Conservation (phyloP, 2,797 vertebrate genomes). For the Rhincodon typus region DNA sequence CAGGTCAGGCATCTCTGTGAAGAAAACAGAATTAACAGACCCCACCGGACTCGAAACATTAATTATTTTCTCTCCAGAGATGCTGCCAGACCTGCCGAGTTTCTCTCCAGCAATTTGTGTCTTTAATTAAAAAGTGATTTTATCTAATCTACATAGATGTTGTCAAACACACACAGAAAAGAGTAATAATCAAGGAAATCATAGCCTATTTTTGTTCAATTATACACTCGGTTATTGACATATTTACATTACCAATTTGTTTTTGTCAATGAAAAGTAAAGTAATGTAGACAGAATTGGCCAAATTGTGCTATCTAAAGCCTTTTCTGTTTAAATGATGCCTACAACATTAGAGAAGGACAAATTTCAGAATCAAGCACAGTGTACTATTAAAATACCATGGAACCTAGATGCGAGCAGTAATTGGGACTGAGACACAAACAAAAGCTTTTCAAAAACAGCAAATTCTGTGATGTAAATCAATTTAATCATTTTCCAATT, state of each 20-base stretch:
- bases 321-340: neutral
- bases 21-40: too few species aligned
- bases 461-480: neutral
- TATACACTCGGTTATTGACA: neutral
- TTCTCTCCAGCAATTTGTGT: too few species aligned
- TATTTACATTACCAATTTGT: neutral
- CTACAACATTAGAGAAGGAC: neutral
- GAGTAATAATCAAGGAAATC: neutral
- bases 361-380: neutral
- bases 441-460: neutral
- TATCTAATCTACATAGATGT: neutral
- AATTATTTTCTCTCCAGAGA: too few species aligned
- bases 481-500: neutral
- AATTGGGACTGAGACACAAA: neutral
- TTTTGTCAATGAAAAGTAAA: too few species aligned
- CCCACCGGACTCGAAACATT: too few species aligned
- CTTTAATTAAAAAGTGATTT: neutral
- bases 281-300: neutral
- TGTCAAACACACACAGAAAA: neutral
- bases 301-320: neutral
- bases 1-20: too few species aligned
- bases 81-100: too few species aligned
- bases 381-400: neutral
- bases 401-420: neutral
- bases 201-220: neutral